Conservation (phyloP, 2,888 invertebrate species). For the Apotomis turbidana region DNA sequence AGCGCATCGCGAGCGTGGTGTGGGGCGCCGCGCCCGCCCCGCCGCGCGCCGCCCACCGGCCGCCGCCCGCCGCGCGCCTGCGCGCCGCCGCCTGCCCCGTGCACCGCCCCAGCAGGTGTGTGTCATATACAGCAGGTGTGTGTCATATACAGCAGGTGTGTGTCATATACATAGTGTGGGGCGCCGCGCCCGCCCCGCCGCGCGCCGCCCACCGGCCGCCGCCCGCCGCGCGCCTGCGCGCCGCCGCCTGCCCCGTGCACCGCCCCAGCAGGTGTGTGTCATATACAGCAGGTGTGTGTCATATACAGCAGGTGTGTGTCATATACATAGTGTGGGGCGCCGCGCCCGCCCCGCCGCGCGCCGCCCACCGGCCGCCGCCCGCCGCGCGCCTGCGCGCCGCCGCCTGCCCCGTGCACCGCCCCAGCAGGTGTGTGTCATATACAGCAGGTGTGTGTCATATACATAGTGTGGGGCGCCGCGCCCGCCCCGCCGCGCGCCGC, state of each 20-base stretch:
- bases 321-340: constrained; percentile 12
- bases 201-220: too few species aligned
- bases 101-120: constrained; percentile 4
- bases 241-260: constrained; percentile 43
- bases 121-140: too few species aligned
- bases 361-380: too few species aligned
- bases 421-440: not conserved
- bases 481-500: too few species aligned
- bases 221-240: constrained; percentile 31
- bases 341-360: constrained; percentile 44
- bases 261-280: too few species aligned
- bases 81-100: constrained; percentile 44
- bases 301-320: too few species aligned
- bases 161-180: not conserved
- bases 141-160: too few species aligned
- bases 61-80: constrained; percentile 3
- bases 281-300: too few species aligned
- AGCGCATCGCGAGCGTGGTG: constrained; percentile 66
- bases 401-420: constrained; percentile 51
- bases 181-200: constrained; percentile 28
- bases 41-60: constrained; percentile 24
- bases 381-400: constrained; percentile 48
- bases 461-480: too few species aligned
- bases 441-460: too few species aligned
- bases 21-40: constrained; percentile 62